phyloP scores from a whole-genome alignment of 2,113 vertebrate species.

The Jaculus jaculus region DNA sequence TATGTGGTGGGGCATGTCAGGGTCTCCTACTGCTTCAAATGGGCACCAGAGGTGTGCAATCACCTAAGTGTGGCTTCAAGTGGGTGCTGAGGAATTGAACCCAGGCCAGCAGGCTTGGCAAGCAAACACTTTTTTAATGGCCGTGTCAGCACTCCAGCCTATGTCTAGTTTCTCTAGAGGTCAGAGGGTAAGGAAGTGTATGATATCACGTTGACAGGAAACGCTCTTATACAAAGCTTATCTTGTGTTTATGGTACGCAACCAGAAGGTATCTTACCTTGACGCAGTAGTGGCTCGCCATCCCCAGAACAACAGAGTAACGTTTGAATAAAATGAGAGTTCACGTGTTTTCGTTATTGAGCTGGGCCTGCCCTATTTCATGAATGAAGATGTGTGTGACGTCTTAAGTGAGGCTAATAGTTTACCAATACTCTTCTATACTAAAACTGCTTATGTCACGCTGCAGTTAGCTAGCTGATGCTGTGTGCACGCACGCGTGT shows the following conservation, averaged over 20 bases:
- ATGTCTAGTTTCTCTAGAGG: neutral
- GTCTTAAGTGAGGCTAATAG: neutral
- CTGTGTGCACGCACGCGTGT: too few relatives aligned
- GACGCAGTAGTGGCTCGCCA: neutral
- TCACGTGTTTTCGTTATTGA: slow-evolving; percentile 30
- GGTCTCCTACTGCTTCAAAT: too few relatives aligned
- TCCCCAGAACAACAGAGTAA: neutral
- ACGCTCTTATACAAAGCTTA: neutral
- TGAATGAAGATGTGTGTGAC: slow-evolving; percentile 19
- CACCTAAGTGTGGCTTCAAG: too few relatives aligned
- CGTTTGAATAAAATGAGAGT: slow-evolving; percentile 16
- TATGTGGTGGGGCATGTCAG: too few relatives aligned
- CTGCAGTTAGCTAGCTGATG: slow-evolving; percentile 48
- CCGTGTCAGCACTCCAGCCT: too few relatives aligned
- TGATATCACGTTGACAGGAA: neutral
- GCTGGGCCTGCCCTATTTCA: neutral
- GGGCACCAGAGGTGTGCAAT: too few relatives aligned
- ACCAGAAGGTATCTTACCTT: neutral
- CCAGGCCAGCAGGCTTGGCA: too few relatives aligned
- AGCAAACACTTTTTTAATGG: too few relatives aligned
- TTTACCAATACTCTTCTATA: slow-evolving; percentile 50
- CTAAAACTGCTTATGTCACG: slow-evolving; percentile 56
- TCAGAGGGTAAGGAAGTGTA: neutral
- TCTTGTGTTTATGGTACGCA: neutral
- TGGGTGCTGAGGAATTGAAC: too few relatives aligned